phyloP scores from a whole-genome alignment of 2,113 vertebrate genomes.

The Myotis brandtii region DNA sequence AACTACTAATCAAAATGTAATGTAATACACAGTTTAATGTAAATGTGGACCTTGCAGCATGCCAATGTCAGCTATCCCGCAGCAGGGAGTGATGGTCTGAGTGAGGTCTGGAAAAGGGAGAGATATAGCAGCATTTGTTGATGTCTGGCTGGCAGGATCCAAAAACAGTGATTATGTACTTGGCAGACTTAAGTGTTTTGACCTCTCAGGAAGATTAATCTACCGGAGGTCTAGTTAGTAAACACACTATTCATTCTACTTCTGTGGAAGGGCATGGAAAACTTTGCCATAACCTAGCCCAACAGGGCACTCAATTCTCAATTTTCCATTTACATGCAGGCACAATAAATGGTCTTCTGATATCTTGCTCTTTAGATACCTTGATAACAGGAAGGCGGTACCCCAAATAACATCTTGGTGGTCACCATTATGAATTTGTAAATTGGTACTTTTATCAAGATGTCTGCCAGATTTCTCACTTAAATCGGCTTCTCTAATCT shows the following conservation, averaged over 20 bases:
- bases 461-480: not conserved
- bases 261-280: not conserved
- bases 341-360: not conserved
- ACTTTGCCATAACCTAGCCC: not conserved
- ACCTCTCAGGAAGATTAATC: slow-evolving; percentile 38
- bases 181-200: slow-evolving; percentile 12
- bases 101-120: not conserved
- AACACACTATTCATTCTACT: slow-evolving; percentile 13
- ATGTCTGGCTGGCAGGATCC: not conserved
- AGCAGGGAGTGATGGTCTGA: not conserved
- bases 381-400: not conserved
- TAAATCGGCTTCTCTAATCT: slow-evolving; percentile 53
- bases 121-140: not conserved
- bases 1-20: not conserved
- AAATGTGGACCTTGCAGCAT: not conserved
- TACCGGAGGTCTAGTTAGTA: not conserved
- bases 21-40: not conserved
- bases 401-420: not conserved
- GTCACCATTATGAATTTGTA: not conserved
- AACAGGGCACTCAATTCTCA: not conserved
- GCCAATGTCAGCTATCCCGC: not conserved
- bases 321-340: not conserved
- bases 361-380: not conserved
- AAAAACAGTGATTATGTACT: slow-evolving; percentile 16
- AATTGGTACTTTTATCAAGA: not conserved